These are phyloP conservation scores for Lytechinus variegatus DNA, from an alignment of 35 echinoderm and acorn worm genomes.

Conservation along the genomic window DNA sequence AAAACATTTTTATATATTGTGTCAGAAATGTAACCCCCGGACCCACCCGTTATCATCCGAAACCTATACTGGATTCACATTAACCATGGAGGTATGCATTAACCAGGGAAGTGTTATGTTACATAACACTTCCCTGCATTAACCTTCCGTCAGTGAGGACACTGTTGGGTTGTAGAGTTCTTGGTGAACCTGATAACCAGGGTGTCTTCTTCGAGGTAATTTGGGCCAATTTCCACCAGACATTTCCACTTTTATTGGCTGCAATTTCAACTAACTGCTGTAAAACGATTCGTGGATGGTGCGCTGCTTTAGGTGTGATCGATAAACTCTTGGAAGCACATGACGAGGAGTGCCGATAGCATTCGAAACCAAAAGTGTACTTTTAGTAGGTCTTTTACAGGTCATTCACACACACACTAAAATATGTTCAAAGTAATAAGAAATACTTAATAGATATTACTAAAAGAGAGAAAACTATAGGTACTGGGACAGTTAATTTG, in stretches of 20 bases:
- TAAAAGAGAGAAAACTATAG: no score
- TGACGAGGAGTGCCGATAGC: neutral
- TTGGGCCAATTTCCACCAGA: slow-evolving; percentile 9
- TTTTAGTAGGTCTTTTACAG: neutral
- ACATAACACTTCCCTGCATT: no score
- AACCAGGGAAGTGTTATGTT: no score
- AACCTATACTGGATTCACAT: no score
- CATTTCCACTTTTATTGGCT: slow-evolving; percentile 3
- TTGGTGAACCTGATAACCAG: neutral
- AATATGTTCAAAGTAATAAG: neutral
- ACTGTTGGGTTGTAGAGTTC: no score
- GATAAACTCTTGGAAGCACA: slow-evolving; percentile 9
- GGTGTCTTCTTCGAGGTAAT: neutral
- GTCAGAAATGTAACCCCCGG: no score
- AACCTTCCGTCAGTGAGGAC: no score
- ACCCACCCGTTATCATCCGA: no score
- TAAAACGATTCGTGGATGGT: neutral
- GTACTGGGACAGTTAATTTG: no score
- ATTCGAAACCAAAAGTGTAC: neutral
- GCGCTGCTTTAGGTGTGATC: neutral
- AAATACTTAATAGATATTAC: no score
- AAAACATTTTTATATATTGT: no score
- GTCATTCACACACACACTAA: neutral
- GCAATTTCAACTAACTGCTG: neutral
- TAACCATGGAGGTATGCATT: no score